Percentiles rank a stretch among this genome's conserved stretches.
These are phyloP conservation scores for Schizotus pectinicornis DNA, from an alignment of 2,888 invertebrate species.

Conservation along the genomic window DNA sequence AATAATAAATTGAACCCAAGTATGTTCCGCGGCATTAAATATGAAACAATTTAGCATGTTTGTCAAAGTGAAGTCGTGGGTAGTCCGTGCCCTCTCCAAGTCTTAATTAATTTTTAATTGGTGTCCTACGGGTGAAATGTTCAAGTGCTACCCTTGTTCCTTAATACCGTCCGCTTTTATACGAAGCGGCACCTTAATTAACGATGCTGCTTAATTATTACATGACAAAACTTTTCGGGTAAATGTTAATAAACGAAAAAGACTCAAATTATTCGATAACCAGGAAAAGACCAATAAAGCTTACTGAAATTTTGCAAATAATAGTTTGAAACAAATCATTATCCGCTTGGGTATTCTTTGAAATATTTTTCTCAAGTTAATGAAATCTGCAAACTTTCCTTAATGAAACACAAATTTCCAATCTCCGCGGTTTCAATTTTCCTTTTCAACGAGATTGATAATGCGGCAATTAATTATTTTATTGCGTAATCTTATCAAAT, in stretches of 20 bases:
- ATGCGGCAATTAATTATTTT: constrained; percentile 2
- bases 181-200: constrained; percentile 30
- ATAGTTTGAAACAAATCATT: too few species aligned
- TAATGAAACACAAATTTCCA: too few species aligned
- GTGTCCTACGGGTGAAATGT: constrained; percentile 31
- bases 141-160: constrained; percentile 30
- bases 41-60: constrained; percentile 22
- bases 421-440: too few species aligned
- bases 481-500: constrained; percentile 4
- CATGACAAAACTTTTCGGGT: constrained; percentile 25
- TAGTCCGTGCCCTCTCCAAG: constrained; percentile 23
- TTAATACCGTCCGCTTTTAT: constrained; percentile 25
- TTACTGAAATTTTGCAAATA: too few species aligned
- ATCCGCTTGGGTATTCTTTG: too few species aligned
- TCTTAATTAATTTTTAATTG: constrained; percentile 33
- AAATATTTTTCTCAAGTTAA: too few species aligned
- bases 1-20: constrained; percentile 5
- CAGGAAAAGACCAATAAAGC: too few species aligned
- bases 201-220: constrained; percentile 29
- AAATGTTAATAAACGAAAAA: constrained; percentile 22
- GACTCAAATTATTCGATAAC: constrained; percentile 8
- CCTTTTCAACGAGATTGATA: neutral
- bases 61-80: constrained; percentile 13
- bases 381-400: too few species aligned
- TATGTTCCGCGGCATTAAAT: constrained; percentile 6